phyloP scores from a whole-genome alignment of 2,797 vertebrate genomes.

The Momotus momota region DNA sequence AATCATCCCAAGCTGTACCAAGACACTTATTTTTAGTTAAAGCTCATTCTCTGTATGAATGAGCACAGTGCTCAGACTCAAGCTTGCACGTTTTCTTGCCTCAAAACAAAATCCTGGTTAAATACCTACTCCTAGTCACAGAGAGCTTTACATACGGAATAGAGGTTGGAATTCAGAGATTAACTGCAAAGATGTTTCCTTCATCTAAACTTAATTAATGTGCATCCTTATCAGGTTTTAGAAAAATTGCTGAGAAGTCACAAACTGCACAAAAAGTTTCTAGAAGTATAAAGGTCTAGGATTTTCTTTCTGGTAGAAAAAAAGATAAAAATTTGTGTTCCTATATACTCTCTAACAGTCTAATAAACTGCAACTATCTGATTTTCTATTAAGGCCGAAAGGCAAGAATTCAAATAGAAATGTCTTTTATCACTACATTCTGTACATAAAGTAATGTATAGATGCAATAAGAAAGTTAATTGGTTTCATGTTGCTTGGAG shows the following conservation, averaged over 20 bases:
- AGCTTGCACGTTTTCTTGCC: not conserved
- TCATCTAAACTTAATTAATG: constrained; percentile 60
- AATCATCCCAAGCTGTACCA: not conserved
- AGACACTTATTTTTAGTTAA: not conserved
- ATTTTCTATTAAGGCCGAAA: constrained; percentile 69
- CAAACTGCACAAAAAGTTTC: not conserved
- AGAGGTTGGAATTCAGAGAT: not conserved
- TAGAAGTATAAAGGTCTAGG: constrained; percentile 8
- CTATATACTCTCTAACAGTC: constrained; percentile 33
- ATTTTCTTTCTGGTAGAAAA: constrained; percentile 11
- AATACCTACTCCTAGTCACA: not conserved
- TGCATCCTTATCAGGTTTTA: constrained; percentile 53
- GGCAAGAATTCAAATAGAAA: constrained; percentile 52
- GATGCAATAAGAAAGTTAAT: constrained; percentile 65
- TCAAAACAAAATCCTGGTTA: constrained; percentile 16
- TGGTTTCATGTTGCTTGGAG: constrained; percentile 58
- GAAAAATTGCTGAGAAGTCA: constrained; percentile 44
- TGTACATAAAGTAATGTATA: not conserved
- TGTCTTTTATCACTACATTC: constrained; percentile 4
- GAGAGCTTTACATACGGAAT: not conserved
- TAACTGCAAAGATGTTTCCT: constrained; percentile 19
- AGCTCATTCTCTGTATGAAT: not conserved
- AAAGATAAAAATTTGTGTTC: constrained; percentile 13
- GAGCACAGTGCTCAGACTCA: not conserved
- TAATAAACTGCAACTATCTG: constrained; percentile 57